Percentiles rank a stretch among this genome's conserved stretches.
Conservation (phyloP, 2,797 vertebrate genomes). For the Chromobotia macracanthus region DNA sequence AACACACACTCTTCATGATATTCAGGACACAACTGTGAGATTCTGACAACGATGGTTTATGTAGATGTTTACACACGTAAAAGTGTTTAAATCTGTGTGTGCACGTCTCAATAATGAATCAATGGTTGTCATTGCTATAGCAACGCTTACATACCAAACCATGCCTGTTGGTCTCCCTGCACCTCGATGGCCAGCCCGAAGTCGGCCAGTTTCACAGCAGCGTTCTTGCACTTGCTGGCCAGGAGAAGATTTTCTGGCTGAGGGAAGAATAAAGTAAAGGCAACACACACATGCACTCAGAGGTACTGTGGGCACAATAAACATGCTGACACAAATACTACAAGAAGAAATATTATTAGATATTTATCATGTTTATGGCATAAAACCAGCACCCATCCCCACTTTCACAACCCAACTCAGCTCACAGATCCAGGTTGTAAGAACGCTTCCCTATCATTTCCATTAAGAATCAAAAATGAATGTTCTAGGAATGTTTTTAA, state of each 20-base stretch:
- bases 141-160: slow-evolving; percentile 86
- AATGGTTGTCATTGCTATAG: no score
- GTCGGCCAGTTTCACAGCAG: slow-evolving; percentile 94
- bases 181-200: slow-evolving; percentile 96
- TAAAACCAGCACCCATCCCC: neutral
- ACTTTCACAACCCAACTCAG: neutral
- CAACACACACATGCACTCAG: slow-evolving; percentile 12
- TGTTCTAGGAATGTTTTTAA: no score
- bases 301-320: neutral
- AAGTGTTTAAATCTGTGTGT: no score
- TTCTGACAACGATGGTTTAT: neutral
- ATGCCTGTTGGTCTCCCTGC: slow-evolving; percentile 96
- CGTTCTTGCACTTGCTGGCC: slow-evolving; percentile 97
- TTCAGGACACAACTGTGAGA: slow-evolving; percentile 2
- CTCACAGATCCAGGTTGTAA: no score
- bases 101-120: no score
- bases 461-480: no score
- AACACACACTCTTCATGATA: neutral
- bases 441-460: no score
- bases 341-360: no score
- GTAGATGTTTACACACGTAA: neutral
- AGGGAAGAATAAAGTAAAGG: slow-evolving; percentile 34
- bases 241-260: slow-evolving; percentile 97
- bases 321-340: no score
- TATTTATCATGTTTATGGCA: neutral